Base-by-base conservation (phyloP, 2,888 invertebrate species). In the Melanostoma mellinum region DNA sequence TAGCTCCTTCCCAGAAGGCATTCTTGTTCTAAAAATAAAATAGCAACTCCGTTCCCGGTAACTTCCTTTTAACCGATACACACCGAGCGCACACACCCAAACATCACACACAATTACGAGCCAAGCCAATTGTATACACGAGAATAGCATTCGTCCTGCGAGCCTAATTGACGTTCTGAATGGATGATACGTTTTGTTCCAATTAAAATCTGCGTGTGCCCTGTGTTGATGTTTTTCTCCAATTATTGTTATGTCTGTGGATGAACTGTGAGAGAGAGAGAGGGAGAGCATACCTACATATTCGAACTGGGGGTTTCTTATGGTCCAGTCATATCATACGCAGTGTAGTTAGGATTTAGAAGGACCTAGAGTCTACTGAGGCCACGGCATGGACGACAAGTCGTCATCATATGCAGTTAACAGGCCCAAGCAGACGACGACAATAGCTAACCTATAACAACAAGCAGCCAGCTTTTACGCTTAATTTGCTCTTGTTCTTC, bases 161-260 rank as follows among this genome's bases (percentile, higher is more conserved):
- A 79, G 84, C 79, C 74, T 84, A 84, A 84, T 84, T 84, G 84
- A 75, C 75, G 71, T 78, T 84, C 67, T 75, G 79, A 75, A 84
- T 84, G 74, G 84, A 84, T 84, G 80, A 80, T 80, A 80, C 74
- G 84, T 79, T 84, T 79, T 84, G 79, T 84, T 84, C 84, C 84
- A 84, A 84, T 84, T 84, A 84, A 84, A 84, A 84, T 75, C 79
- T 84, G 84, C 79, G 84, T 84, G 72, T 72, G 79, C 60, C 67
- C 75, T 65, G 71, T 20, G 20, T 65, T 60, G 79, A 69, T 79
- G 79, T 71, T 82, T 63, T 73, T 69, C 68, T 33, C 77, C 82
- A 63, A 61, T 82, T 77, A 73, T 71, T 80, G 80, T 75, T 76
- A 10, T 36, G 36, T 58, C n/a, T 32, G 38, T 53, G 36, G 68